Conservation (phyloP, 2,888 invertebrate genomes). For the Zaprionus lineosus region DNA sequence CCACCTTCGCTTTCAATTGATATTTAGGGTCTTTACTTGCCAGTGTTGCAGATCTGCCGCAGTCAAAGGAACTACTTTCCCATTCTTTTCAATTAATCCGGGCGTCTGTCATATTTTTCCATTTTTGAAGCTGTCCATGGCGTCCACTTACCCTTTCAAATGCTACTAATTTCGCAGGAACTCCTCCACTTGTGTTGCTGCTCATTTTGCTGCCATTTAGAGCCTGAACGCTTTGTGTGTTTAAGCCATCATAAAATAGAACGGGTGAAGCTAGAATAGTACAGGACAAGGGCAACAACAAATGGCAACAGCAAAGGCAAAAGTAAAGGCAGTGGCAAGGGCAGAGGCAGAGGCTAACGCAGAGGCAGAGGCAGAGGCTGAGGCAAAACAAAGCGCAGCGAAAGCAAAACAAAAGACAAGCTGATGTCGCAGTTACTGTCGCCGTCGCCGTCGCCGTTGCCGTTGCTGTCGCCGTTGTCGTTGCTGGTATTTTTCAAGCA, state of each 20-base stretch:
- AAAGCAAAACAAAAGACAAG: conserved; percentile 49
- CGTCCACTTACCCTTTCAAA: not conserved
- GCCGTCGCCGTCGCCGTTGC: conserved; percentile 2
- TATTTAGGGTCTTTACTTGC: too few species aligned
- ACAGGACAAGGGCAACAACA: conserved; percentile 6
- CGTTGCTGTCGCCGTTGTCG: not conserved
- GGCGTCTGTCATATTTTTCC: too few species aligned
- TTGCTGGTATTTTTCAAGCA: conserved; percentile 18
- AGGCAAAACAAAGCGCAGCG: conserved; percentile 38
- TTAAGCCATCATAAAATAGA: conserved; percentile 3
- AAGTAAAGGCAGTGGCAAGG: conserved; percentile 11
- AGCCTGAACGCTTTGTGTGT: not conserved
- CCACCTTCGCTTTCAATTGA: too few species aligned
- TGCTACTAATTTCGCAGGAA: not conserved
- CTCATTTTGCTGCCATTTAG: conserved; percentile 1
- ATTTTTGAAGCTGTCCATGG: too few species aligned
- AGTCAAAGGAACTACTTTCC: conserved; percentile 7
- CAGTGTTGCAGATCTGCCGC: conserved; percentile 35
- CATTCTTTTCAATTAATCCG: not conserved
- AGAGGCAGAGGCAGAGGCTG: conserved; percentile 31
- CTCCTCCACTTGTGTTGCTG: not conserved
- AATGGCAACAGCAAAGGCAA: too few species aligned
- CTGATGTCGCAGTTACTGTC: conserved; percentile 2
- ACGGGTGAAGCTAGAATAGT: conserved; percentile 14
- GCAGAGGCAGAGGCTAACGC: conserved; percentile 7